Conservation (phyloP, 2,113 vertebrate genomes). For the Monopterus albus region DNA sequence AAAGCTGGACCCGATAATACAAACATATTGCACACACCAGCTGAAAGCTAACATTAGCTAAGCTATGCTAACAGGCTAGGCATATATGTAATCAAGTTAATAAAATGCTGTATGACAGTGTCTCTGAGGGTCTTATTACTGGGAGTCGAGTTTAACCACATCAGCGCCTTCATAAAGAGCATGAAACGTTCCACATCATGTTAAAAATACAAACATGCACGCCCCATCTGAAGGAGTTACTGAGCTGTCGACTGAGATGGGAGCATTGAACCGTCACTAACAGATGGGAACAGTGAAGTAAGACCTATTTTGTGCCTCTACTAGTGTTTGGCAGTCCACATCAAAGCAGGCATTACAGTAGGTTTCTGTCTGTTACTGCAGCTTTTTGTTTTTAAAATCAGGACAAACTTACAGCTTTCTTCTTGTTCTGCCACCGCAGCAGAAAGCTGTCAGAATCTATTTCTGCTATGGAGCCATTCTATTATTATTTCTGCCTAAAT, state of each 20-base stretch:
- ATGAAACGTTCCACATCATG: no score
- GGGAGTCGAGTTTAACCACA: no score
- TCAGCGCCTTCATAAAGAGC: no score
- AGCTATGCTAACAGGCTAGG: no score
- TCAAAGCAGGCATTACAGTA: not conserved
- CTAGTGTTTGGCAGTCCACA: not conserved
- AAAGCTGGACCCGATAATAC: no score
- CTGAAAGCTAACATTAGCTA: no score
- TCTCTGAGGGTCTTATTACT: no score
- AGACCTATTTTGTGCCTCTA: not conserved
- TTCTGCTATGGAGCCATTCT: conserved; percentile 26
- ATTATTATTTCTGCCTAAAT: conserved; percentile 45
- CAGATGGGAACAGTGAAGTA: not conserved
- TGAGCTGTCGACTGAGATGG: not conserved
- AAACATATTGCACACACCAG: no score
- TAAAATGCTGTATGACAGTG: no score
- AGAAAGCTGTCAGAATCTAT: conserved; percentile 23
- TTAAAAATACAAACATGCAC: not conserved
- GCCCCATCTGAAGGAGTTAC: not conserved
- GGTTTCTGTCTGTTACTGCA: conserved; percentile 13
- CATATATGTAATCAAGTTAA: no score
- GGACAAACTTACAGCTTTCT: conserved; percentile 26
- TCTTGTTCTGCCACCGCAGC: not conserved
- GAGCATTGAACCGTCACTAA: not conserved
- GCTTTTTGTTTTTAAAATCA: not conserved